Percentiles rank a stretch among this genome's conserved stretches.
phyloP scores from a whole-genome alignment of 1,140 invertebrate species.

The Drosophila ercepeae region DNA sequence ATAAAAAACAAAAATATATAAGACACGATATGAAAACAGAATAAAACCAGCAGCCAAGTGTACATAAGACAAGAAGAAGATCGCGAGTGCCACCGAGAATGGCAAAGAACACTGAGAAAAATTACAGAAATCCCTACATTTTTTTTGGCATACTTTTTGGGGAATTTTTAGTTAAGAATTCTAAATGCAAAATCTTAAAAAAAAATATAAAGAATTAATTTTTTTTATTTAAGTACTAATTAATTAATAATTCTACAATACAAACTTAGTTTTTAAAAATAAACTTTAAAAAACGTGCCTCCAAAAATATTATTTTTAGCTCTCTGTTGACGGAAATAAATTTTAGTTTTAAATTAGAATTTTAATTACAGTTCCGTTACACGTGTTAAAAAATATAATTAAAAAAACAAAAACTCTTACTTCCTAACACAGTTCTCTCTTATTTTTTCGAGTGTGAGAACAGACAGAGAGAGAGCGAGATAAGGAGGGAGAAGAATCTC shows the following conservation, averaged over 20 bases:
- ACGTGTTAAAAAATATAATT: background rate
- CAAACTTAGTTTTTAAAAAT: background rate
- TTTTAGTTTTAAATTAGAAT: background rate
- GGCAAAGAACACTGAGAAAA: background rate
- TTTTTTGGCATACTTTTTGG: background rate
- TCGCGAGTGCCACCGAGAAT: background rate
- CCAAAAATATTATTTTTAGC: background rate
- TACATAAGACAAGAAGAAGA: background rate
- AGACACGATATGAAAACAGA: background rate
- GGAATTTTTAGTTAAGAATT: background rate
- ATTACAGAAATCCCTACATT: background rate
- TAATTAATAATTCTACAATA: too few relatives aligned
- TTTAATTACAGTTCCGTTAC: background rate
- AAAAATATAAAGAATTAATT: too few relatives aligned
- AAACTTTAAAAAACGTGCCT: background rate
- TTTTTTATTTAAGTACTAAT: too few relatives aligned
- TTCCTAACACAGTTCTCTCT: background rate
- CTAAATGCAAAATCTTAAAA: too few relatives aligned
- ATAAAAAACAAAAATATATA: background rate
- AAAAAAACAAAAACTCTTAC: too few relatives aligned
- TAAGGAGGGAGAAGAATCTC: background rate
- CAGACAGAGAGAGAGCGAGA: background rate
- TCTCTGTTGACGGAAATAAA: background rate
- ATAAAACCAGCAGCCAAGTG: background rate
- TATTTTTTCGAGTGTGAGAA: background rate